These are phyloP conservation scores for Enteromius anoplus DNA, from an alignment of 2,797 vertebrate species.

Conservation along the genomic window DNA sequence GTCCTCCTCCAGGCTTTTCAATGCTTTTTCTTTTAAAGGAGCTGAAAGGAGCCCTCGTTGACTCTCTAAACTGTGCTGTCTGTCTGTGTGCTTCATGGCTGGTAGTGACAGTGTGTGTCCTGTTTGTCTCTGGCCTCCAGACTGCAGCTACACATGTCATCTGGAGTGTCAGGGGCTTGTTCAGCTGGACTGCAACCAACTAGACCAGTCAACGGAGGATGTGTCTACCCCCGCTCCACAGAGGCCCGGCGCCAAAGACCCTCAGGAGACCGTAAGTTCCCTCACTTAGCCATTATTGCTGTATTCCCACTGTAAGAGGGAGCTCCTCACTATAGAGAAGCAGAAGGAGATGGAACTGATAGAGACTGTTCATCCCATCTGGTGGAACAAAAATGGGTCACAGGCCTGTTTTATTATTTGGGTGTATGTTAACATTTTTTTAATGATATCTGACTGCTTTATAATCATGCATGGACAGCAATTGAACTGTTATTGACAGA, in stretches of 20 bases:
- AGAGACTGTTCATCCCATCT: neutral
- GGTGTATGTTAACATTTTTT: too few relatives aligned
- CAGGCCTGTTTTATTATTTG: neutral
- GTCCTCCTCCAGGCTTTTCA: conserved; percentile 1
- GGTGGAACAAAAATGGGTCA: neutral
- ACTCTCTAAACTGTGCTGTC: conserved; percentile 2
- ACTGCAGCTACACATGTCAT: conserved; percentile 94
- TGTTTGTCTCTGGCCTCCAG: conserved; percentile 70
- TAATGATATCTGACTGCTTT: too few relatives aligned
- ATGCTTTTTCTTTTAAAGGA: conserved; percentile 1
- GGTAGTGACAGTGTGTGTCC: conserved; percentile 52
- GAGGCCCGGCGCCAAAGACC: conserved; percentile 57
- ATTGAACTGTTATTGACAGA: neutral
- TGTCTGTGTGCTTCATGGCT: conserved; percentile 32
- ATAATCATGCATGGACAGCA: too few relatives aligned
- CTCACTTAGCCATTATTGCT: neutral
- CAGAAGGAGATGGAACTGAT: neutral
- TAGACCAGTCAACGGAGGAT: conserved; percentile 64
- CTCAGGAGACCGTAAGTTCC: conserved; percentile 67
- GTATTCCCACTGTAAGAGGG: neutral
- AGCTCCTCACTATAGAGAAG: neutral
- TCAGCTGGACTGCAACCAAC: conserved; percentile 89
- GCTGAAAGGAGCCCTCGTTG: conserved; percentile 15
- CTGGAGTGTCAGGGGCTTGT: conserved; percentile 85
- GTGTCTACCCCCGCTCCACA: conserved; percentile 73